A percentile compares a stretch with the other conserved stretches of the same genome.
Conservation (phyloP, 2,888 invertebrate genomes). For the Idaea aversata region DNA sequence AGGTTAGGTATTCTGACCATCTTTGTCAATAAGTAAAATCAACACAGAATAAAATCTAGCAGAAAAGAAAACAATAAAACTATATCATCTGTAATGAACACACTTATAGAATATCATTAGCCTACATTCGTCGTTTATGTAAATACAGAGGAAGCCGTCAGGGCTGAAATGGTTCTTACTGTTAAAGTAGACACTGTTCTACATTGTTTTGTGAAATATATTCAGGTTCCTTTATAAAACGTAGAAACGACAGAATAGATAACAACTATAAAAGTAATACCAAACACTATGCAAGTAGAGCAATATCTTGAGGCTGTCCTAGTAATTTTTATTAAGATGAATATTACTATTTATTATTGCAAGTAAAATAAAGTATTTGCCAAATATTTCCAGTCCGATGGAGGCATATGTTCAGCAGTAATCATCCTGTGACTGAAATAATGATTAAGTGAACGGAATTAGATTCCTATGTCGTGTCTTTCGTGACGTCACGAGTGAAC, state of each 20-base stretch:
- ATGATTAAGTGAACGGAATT: too few relatives aligned
- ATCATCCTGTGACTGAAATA: too few relatives aligned
- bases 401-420: too few relatives aligned
- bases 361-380: too few relatives aligned
- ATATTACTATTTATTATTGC: too few relatives aligned
- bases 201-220: conserved; percentile 13
- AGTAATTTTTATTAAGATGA: background rate
- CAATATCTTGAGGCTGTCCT: conserved; percentile 1
- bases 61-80: background rate
- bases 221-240: conserved; percentile 6
- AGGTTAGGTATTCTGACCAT: too few relatives aligned
- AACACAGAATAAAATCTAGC: too few relatives aligned
- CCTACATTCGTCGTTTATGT: conserved; percentile 51
- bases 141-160: conserved; percentile 49
- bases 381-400: too few relatives aligned
- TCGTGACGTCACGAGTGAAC: too few relatives aligned
- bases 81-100: conserved; percentile 4
- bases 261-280: conserved; percentile 2
- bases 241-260: background rate
- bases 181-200: conserved; percentile 34
- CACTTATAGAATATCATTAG: conserved; percentile 33
- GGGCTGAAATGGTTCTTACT: conserved; percentile 38
- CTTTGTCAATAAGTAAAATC: too few relatives aligned
- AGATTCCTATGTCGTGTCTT: too few relatives aligned
- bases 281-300: too few relatives aligned